Base-by-base conservation (phyloP, 2,797 vertebrate genomes). In the Lagodon rhomboides region DNA sequence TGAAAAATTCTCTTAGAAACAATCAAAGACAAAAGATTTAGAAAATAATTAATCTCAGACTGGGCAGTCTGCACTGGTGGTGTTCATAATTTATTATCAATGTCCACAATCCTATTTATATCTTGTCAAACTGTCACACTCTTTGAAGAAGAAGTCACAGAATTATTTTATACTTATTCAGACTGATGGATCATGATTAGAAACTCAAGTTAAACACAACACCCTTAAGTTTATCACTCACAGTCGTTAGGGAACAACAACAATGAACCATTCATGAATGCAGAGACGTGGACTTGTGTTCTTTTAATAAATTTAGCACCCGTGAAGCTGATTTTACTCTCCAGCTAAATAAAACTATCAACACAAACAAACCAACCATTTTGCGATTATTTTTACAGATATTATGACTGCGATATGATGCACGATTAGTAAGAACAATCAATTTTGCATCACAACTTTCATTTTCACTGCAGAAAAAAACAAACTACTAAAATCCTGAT, bases 111-210 rank as follows among this genome's bases (percentile, higher is more conserved):
- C 15, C 12, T 56, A 4, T 54, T 71, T 65, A 13, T 22, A 43
- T 60, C 30, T 34, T 50, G 47, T 79, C 12, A 81, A 66, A 49
- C 53, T 0, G 47, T 55, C 6, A 34, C 23, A 49, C 23, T 61
- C 47, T 66, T 56, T 63, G 6, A 67, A 51, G 54, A 46, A 56
- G 1, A 66, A 10, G 25, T 15, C 10, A 47, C 15, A 56, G 3
- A 76, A 43, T 20, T 12, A 13, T 59, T 61, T 65, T 2, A 49
- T 43, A 50, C 4, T 3, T 16, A 11, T 38, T 64, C 8, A 58
- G 4, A 22, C 16, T 0, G 0, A 43, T 27, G 3, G 1, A 53
- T 77, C 62, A 16, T 10, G 34, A 62, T 27, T 11, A 64, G 4
- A 65, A 59, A 59, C 7, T 17, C 3, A 44, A 62, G 12, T 17